Conservation (phyloP, 2,113 vertebrate genomes). For the Sialia sialis region DNA sequence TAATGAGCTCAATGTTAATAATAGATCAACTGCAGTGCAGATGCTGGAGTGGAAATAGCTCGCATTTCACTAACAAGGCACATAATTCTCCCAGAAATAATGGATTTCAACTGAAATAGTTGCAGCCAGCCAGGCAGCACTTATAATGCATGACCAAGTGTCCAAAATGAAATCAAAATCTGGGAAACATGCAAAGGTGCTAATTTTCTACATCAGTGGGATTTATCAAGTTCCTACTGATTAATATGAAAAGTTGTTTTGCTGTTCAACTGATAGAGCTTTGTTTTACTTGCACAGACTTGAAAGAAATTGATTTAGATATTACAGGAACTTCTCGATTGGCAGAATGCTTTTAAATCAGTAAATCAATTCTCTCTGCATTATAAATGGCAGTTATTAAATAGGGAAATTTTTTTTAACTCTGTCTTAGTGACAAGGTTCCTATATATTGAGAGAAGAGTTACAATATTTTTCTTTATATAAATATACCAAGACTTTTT, state of each 20-base stretch:
- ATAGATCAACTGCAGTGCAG: constrained; percentile 75
- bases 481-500: neutral
- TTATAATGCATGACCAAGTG: constrained; percentile 72
- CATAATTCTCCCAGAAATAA: constrained; percentile 77
- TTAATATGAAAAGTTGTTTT: constrained; percentile 73
- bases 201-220: constrained; percentile 79
- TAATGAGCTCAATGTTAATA: constrained; percentile 74
- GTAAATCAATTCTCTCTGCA: constrained; percentile 60
- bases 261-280: constrained; percentile 65
- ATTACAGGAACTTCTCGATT: constrained; percentile 59
- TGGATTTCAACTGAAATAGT: constrained; percentile 73
- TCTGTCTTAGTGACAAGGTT: neutral
- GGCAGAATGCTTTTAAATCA: constrained; percentile 53
- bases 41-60: constrained; percentile 74
- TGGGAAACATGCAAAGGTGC: constrained; percentile 69
- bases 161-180: constrained; percentile 75
- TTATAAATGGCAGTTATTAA: constrained; percentile 53
- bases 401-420: constrained; percentile 5
- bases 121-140: constrained; percentile 62
- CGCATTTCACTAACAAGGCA: constrained; percentile 74
- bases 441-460: constrained; percentile 26
- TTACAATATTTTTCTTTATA: neutral
- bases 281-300: constrained; percentile 70
- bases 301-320: constrained; percentile 74
- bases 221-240: constrained; percentile 74